These are phyloP conservation scores for Opisthograptis luteolata DNA, from an alignment of 2,888 invertebrate species.

Conservation along the genomic window DNA sequence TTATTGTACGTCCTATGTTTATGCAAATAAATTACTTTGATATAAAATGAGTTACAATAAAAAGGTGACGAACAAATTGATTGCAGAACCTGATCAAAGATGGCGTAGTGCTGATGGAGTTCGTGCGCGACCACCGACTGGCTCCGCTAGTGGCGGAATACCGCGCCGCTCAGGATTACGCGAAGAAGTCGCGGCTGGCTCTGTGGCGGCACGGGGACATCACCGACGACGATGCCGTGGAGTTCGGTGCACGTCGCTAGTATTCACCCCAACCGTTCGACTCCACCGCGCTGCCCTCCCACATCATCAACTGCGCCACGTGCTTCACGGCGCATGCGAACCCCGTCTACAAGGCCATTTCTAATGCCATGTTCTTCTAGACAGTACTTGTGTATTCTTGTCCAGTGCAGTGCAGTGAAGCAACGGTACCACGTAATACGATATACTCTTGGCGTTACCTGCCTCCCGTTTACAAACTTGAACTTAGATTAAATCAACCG, in stretches of 20 bases:
- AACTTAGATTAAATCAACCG: neutral
- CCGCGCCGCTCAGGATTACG: slow-evolving; percentile 92
- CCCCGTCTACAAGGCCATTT: too few species aligned
- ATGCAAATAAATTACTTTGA: too few species aligned
- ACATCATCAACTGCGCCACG: slow-evolving; percentile 55
- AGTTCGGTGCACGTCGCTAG: slow-evolving; percentile 81
- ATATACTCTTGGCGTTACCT: neutral
- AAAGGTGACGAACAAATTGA: too few species aligned
- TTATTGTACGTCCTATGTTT: too few species aligned
- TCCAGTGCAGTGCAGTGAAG: slow-evolving; percentile 18
- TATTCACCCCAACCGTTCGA: slow-evolving; percentile 40
- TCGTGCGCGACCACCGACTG: slow-evolving; percentile 91
- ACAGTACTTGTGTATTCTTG: too few species aligned
- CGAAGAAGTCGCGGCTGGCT: slow-evolving; percentile 93
- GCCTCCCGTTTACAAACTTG: neutral
- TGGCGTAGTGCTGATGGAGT: slow-evolving; percentile 93
- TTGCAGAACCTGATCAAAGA: slow-evolving; percentile 91
- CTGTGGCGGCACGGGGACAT: slow-evolving; percentile 99
- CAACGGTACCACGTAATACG: slow-evolving; percentile 11
- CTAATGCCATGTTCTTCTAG: too few species aligned
- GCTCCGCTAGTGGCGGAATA: slow-evolving; percentile 92
- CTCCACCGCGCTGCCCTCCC: slow-evolving; percentile 50
- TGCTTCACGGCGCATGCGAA: slow-evolving; percentile 52
- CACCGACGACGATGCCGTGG: slow-evolving; percentile 93
- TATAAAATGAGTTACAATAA: too few species aligned